phyloP scores from a whole-genome alignment of 2,797 vertebrate genomes.

The Chaetophractus vellerosus region DNA sequence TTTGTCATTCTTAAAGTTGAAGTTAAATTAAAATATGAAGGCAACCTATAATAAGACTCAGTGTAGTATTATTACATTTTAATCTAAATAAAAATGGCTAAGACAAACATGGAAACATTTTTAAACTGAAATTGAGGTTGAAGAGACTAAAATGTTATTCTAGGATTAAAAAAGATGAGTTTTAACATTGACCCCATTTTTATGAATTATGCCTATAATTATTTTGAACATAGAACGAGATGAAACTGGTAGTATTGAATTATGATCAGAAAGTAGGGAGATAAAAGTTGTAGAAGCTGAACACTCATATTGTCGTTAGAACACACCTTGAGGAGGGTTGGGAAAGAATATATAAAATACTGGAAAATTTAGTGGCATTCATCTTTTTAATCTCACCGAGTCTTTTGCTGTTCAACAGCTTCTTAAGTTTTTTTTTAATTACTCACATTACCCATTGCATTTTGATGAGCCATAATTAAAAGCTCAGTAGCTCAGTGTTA shows the following conservation, averaged over 20 bases:
- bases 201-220: not conserved
- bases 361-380: not conserved
- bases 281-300: not conserved
- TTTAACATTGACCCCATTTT: constrained; percentile 20
- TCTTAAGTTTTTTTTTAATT: not conserved
- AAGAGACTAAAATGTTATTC: constrained; percentile 11
- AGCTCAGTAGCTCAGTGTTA: not conserved
- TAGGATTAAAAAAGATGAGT: constrained; percentile 29
- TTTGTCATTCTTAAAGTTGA: not conserved
- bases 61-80: not conserved
- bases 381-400: not conserved
- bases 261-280: not conserved
- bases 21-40: constrained; percentile 45
- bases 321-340: not conserved
- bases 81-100: constrained; percentile 3
- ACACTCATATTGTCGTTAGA: not conserved
- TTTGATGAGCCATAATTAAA: not conserved
- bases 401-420: not conserved
- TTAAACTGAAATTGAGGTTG: constrained; percentile 11
- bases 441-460: not conserved
- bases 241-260: not conserved
- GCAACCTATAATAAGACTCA: not conserved
- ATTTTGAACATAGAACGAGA: not conserved
- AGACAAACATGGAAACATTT: constrained; percentile 35
- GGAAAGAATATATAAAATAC: not conserved